Conservation (phyloP, 2,797 vertebrate genomes). For the Phyllotis vaccarum region DNA sequence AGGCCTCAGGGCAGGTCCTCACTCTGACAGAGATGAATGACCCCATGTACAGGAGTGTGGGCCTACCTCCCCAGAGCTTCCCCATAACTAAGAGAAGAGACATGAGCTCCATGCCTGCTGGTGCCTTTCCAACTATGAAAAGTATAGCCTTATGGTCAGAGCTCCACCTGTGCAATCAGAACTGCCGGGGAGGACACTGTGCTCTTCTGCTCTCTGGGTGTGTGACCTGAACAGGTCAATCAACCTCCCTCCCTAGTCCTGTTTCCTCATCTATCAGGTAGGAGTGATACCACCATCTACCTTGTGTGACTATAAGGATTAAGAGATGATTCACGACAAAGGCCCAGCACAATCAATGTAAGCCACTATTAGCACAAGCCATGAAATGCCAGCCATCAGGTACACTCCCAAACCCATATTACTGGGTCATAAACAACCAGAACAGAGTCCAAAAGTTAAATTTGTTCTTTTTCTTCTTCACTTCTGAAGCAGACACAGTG, state of each 20-base stretch:
- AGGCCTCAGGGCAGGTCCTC: neutral
- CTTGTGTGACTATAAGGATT: neutral
- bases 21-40: neutral
- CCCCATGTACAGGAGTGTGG: neutral
- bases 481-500: neutral
- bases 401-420: neutral
- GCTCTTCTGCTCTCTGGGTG: neutral
- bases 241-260: slow-evolving; percentile 42
- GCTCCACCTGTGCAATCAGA: slow-evolving; percentile 29
- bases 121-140: slow-evolving; percentile 23
- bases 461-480: neutral
- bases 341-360: slow-evolving; percentile 18
- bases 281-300: slow-evolving; percentile 44
- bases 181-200: neutral
- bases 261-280: slow-evolving; percentile 52
- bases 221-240: slow-evolving; percentile 47
- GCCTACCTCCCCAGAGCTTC: neutral
- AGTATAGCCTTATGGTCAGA: slow-evolving; percentile 1
- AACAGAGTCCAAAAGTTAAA: slow-evolving; percentile 24
- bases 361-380: slow-evolving; percentile 19
- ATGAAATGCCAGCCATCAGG: slow-evolving; percentile 33
- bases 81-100: neutral
- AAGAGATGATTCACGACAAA: slow-evolving; percentile 31
- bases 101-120: fast-evolving
- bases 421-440: neutral